Base-by-base conservation (phyloP, 2,797 vertebrate species). In the Myripristis jacobus region DNA sequence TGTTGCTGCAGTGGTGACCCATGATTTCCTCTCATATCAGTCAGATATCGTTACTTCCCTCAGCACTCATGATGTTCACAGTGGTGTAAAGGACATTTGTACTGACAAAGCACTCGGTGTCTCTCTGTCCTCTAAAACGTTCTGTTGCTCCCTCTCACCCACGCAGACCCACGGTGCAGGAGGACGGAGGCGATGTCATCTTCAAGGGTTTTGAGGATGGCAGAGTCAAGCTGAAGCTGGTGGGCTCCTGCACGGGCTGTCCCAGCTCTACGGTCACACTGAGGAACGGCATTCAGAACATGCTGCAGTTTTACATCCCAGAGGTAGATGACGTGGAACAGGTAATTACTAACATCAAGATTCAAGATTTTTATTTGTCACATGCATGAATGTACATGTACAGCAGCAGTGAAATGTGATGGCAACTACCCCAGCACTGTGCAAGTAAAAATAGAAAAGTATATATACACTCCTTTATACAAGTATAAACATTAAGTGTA, bases 241-340 rank as follows among this genome's bases (percentile, higher is more conserved):
- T 94, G 13, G 95, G 95, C 12, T 94, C 95, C 63, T 95, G 95
- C 83, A 95, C 94, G 29, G 94, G 94, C 0, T 95, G 95, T 73
- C 95, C 95, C 21, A 95, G 94, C 75, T 95, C 95, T 6, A 88
- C 93, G 0, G 92, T 95, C 29, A 95, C 95, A 1, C 82, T 95
- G 61, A 93, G 75, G 73, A 94, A 90, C 3, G 95, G 95, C 36
- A 95, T 95, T 79, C 93, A 94, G 87, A 95, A 95, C 86, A 95
- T 95, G 95, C 75, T 95, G 74, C 94, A 95, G 83, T 95, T 95
- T 85, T 95, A 95, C 73, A 89, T 95, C 69, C 95, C 95, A 16
- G 95, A 95, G 77, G 95, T 95, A 16, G 87, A 91, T 25, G 81
- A 77, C 0, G 95, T 95, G 69, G 93, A 94, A 72, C 94, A 95